A percentile compares a stretch with the other conserved stretches of the same genome.
These are phyloP conservation scores for Gari tellinella DNA, from an alignment of 2,888 invertebrate species.

Conservation along the genomic window DNA sequence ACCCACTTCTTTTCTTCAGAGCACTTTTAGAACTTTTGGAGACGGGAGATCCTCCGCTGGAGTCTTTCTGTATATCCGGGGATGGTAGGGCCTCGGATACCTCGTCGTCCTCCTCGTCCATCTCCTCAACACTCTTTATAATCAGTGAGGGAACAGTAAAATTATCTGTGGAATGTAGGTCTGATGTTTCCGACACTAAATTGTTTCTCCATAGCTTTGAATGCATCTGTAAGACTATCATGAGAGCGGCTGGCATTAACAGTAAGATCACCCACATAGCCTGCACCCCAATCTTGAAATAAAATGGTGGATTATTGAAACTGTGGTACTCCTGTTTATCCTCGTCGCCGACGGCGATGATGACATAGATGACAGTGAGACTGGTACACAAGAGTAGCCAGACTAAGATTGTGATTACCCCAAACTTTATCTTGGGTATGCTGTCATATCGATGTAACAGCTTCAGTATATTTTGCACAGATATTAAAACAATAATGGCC, in stretches of 20 bases:
- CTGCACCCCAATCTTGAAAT: slow-evolving; percentile 63
- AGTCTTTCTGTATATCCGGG: slow-evolving; percentile 45
- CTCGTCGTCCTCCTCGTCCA: slow-evolving; percentile 55
- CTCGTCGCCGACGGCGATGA: slow-evolving; percentile 58
- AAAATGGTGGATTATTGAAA: slow-evolving; percentile 61
- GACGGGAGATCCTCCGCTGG: slow-evolving; percentile 43
- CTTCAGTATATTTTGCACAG: slow-evolving; percentile 63
- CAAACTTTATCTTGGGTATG: slow-evolving; percentile 58
- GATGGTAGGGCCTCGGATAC: slow-evolving; percentile 50
- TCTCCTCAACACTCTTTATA: slow-evolving; percentile 64
- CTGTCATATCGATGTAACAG: slow-evolving; percentile 48
- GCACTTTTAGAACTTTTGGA: slow-evolving; percentile 54
- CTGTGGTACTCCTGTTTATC: slow-evolving; percentile 54
- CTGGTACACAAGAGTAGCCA: slow-evolving; percentile 51
- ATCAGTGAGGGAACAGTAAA: slow-evolving; percentile 66
- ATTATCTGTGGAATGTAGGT: slow-evolving; percentile 62
- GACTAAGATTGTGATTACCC: slow-evolving; percentile 45
- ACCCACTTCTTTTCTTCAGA: slow-evolving; percentile 50
- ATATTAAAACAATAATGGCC: slow-evolving; percentile 64
- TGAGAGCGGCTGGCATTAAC: slow-evolving; percentile 45
- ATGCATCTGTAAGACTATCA: slow-evolving; percentile 43
- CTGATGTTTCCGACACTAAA: slow-evolving; percentile 53
- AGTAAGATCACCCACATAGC: slow-evolving; percentile 59
- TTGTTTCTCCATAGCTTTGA: slow-evolving; percentile 39
- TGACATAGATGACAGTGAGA: slow-evolving; percentile 61